Percentiles rank a stretch among this genome's conserved stretches.
Conservation (phyloP, 2,888 invertebrate species). For the Nomada lathburiana region DNA sequence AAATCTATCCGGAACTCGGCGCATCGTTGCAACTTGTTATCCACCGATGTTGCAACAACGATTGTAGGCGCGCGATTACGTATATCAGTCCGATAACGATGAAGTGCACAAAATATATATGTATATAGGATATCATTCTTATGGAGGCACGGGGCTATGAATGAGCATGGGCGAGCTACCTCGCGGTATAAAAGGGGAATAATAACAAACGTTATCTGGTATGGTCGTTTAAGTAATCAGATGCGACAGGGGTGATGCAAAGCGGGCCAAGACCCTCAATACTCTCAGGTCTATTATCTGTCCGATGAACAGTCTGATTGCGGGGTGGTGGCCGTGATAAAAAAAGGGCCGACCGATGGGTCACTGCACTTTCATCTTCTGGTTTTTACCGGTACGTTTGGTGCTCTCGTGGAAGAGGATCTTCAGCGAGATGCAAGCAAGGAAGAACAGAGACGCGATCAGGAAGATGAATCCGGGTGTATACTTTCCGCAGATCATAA, state of each 20-base stretch:
- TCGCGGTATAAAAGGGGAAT: constrained; percentile 1
- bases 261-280: constrained; percentile 28
- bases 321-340: not conserved
- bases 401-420: constrained; percentile 75
- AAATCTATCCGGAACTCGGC: not conserved
- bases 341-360: constrained; percentile 1
- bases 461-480: constrained; percentile 82
- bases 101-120: constrained; percentile 30
- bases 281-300: constrained; percentile 38
- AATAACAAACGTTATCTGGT: constrained; percentile 12
- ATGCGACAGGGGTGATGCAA: not conserved
- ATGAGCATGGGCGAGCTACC: not conserved
- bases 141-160: not conserved
- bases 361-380: constrained; percentile 76
- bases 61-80: constrained; percentile 8
- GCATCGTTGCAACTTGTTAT: constrained; percentile 26
- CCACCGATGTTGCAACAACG: constrained; percentile 33
- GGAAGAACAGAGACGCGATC: constrained; percentile 76
- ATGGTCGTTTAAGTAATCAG: constrained; percentile 15
- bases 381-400: constrained; percentile 58
- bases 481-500: constrained; percentile 78
- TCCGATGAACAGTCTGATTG: constrained; percentile 36
- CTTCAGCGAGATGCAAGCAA: constrained; percentile 79
- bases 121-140: not conserved
- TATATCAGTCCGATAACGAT: constrained; percentile 27